phyloP scores from a whole-genome alignment of 2,888 invertebrate species.

The Parasteatoda lunata region DNA sequence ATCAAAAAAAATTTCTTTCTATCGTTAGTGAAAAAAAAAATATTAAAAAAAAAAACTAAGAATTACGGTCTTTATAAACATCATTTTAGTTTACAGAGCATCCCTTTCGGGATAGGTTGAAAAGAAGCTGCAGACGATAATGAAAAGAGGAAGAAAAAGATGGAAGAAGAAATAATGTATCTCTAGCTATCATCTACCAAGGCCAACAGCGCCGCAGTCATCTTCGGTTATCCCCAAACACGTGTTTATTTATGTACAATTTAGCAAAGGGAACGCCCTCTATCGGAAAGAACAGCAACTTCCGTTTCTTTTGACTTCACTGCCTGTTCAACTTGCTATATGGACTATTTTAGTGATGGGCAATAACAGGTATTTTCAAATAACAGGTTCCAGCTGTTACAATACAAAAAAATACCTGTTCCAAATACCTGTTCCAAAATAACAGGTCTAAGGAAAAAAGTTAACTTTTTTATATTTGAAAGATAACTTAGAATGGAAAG shows the following conservation, averaged over 20 bases:
- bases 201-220: constrained; percentile 58
- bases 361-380: no score
- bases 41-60: no score
- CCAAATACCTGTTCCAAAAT: no score
- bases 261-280: constrained; percentile 43
- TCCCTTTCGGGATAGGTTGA: constrained; percentile 20
- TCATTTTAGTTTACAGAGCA: constrained; percentile 10
- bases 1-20: no score
- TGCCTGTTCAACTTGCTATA: no score
- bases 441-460: no score
- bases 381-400: no score
- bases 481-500: no score
- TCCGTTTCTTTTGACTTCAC: background rate
- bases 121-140: constrained; percentile 35
- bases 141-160: constrained; percentile 23
- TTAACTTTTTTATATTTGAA: no score
- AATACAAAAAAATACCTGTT: no score
- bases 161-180: constrained; percentile 50
- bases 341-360: no score
- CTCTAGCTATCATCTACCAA: constrained; percentile 53
- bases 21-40: no score
- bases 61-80: background rate
- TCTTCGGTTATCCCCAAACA: constrained; percentile 48
- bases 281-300: constrained; percentile 18
- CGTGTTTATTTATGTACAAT: constrained; percentile 49